Conservation (phyloP, 2,113 vertebrate genomes). For the Nettapus auritus region DNA sequence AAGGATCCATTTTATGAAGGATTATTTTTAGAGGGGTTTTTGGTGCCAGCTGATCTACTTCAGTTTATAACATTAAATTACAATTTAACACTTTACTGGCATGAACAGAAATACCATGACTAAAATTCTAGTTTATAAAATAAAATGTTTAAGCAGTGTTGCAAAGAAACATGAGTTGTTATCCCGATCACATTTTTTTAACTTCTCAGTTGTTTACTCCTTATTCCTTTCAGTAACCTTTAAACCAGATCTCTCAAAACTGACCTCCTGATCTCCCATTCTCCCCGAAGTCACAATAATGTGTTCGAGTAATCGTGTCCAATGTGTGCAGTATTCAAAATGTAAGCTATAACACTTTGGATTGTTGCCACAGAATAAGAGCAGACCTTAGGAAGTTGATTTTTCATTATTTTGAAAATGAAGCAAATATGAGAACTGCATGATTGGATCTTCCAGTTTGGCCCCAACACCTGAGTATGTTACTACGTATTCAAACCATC, state of each 20-base stretch:
- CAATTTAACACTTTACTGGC: conserved; percentile 10
- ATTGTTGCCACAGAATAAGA: background rate
- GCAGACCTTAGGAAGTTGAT: background rate
- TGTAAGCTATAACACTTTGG: background rate
- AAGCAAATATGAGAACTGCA: background rate
- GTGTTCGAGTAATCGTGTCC: background rate
- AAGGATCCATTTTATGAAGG: conserved; percentile 41
- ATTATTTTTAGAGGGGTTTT: conserved; percentile 32
- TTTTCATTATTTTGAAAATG: background rate
- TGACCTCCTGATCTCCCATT: background rate
- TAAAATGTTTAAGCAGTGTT: background rate
- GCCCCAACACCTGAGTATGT: background rate
- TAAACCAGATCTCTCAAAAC: background rate
- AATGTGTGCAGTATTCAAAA: background rate
- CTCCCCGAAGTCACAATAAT: background rate
- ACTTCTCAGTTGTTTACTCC: background rate
- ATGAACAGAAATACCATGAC: conserved; percentile 39
- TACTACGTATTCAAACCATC: background rate
- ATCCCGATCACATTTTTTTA: background rate
- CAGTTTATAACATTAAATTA: conserved; percentile 42
- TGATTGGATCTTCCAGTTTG: background rate
- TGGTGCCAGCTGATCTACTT: conserved; percentile 31
- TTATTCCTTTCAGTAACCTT: background rate
- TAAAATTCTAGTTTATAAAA: conserved; percentile 9
- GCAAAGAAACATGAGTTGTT: background rate